phyloP scores from a whole-genome alignment of 1,140 invertebrate species.

The Neuroterus valhalla region DNA sequence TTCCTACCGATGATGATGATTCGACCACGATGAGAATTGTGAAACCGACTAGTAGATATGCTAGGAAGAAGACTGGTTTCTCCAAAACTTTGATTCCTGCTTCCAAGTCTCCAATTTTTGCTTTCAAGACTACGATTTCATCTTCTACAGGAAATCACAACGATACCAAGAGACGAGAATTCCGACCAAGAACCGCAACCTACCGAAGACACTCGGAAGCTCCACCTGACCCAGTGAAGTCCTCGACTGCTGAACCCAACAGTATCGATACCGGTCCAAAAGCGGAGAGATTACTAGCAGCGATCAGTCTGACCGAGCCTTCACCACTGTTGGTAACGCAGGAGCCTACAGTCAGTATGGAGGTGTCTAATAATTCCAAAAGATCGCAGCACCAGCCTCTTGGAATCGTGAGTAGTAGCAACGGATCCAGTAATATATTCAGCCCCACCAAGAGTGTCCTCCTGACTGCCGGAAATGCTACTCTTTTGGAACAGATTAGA shows the following conservation, averaged over 20 bases:
- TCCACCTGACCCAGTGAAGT: slow-evolving; percentile 41
- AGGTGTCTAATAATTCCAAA: slow-evolving; percentile 54
- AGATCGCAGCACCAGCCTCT: slow-evolving; percentile 31
- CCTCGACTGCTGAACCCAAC: slow-evolving; percentile 34
- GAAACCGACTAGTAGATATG: slow-evolving; percentile 51
- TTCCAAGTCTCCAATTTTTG: not conserved
- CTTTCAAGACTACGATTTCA: slow-evolving; percentile 37
- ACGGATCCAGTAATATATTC: slow-evolving; percentile 67
- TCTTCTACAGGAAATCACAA: not conserved
- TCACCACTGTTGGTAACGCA: slow-evolving; percentile 55
- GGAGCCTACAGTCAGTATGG: slow-evolving; percentile 57
- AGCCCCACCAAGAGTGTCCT: slow-evolving; percentile 64
- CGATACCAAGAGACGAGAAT: slow-evolving; percentile 53
- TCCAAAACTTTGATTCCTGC: slow-evolving; percentile 40
- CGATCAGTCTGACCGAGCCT: not conserved
- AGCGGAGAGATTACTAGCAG: slow-evolving; percentile 20
- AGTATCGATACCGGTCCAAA: slow-evolving; percentile 65
- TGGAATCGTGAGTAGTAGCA: slow-evolving; percentile 60
- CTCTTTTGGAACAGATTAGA: slow-evolving; percentile 66
- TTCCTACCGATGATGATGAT: slow-evolving; percentile 45
- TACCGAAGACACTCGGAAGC: slow-evolving; percentile 68
- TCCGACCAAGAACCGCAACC: slow-evolving; percentile 67
- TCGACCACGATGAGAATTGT: not conserved
- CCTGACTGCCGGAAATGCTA: slow-evolving; percentile 60
- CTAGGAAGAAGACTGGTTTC: slow-evolving; percentile 45